Base-by-base conservation (phyloP, 35 echinoderm and acorn worm genomes). In the Ophiothrix spiculata region DNA sequence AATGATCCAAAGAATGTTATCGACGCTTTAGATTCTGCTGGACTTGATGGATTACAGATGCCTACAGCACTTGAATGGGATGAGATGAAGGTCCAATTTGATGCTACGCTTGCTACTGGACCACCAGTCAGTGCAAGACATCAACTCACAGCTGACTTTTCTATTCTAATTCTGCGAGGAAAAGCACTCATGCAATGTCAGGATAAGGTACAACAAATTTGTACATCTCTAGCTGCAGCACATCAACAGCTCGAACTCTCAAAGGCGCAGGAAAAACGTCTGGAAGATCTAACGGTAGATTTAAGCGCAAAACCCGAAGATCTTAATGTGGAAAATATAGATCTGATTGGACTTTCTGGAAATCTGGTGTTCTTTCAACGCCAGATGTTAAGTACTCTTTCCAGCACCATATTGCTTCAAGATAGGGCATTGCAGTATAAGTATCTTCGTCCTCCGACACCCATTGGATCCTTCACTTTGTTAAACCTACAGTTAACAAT, bases 401-500 rank as follows among this genome's bases (percentile, higher is more conserved):
- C 79, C 33, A 28, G n/a, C 79, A 81, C 79, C 33, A 42, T 81
- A 2, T 38, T 81, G 13, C 21, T 81, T 46, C 79, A 81, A 33
- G 79, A 81, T 40, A 81, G 79, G 41, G 79, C 79, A 46, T 81
- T 81, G 31, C 79, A 81, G 79, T 81, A 81, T 54, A 40, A 81
- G 79, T 81, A 81, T 45, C 39, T 81, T 15, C 11, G 79, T 46
- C 79, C 79, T 42, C 79, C 79, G 6, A 81, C 79, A n/a, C 39
- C 38, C 6, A 42, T 81, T 46, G 79, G 41, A 21, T 81, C 79
- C 41, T 81, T 81, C 36, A 6, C 40, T 39, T 42, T 81, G 38
- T 40, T 81, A 29, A 80, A 41, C 38, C 36, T 80, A 25, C 78
- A 80, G 36, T 29, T 36, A 23, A 38, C 78, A 10, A 80, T 80